These are phyloP conservation scores for Diplogasteroides magnus DNA, from an alignment of 1,140 invertebrate species.

Conservation along the genomic window DNA sequence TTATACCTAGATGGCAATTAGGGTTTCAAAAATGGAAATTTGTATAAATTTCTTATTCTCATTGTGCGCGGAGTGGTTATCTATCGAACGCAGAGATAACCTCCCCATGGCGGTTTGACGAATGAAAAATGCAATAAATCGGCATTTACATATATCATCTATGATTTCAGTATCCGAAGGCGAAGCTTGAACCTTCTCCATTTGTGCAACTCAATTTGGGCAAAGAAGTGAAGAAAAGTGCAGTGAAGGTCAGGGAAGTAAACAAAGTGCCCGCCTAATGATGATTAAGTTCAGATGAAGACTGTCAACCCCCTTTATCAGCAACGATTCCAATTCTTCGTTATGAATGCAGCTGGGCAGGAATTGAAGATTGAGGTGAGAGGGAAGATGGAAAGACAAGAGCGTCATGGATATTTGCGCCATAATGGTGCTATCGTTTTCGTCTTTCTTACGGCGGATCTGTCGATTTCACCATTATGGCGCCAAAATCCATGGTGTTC, in stretches of 20 bases:
- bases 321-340: slow-evolving; percentile 48
- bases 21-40: no score
- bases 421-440: slow-evolving; percentile 7
- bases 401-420: background rate
- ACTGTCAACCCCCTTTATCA: slow-evolving; percentile 37
- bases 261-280: no score
- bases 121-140: no score
- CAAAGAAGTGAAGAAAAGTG: slow-evolving; percentile 42
- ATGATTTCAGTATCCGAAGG: slow-evolving; percentile 38
- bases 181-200: slow-evolving; percentile 52
- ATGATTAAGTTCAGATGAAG: slow-evolving; percentile 13
- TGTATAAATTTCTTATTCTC: no score
- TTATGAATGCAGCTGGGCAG: slow-evolving; percentile 47
- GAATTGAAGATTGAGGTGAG: slow-evolving; percentile 38
- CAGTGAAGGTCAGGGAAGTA: slow-evolving; percentile 35
- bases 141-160: slow-evolving; percentile 19
- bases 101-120: no score
- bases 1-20: background rate
- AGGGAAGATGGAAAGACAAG: background rate
- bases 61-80: no score
- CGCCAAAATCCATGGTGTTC: no score
- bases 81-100: no score
- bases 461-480: no score
- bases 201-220: slow-evolving; percentile 50
- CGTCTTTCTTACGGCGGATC: slow-evolving; percentile 17